These are phyloP conservation scores for Phylloscopus collybita DNA, from an alignment of 2,797 vertebrate species.

Conservation along the genomic window DNA sequence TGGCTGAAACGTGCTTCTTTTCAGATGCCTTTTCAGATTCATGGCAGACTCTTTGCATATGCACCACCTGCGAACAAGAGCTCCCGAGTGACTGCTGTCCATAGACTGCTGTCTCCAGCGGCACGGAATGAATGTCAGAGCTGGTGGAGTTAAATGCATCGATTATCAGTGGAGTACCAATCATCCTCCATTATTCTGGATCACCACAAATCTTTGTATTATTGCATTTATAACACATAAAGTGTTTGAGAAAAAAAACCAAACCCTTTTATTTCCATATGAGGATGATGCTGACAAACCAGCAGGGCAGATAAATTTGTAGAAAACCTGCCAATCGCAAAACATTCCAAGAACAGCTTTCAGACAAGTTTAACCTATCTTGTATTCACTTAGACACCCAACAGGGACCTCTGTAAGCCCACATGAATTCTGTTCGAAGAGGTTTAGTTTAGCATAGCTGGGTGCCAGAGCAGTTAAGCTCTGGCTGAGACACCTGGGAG, in stretches of 20 bases:
- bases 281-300: neutral
- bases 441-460: neutral
- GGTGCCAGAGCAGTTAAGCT: neutral
- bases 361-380: neutral
- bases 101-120: neutral
- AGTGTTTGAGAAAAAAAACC: neutral
- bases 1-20: neutral
- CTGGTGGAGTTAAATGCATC: neutral
- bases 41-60: neutral
- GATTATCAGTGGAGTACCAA: neutral
- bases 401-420: fast-evolving
- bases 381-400: neutral
- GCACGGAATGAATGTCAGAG: neutral
- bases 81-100: neutral
- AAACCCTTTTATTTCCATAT: neutral
- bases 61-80: neutral
- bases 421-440: fast-evolving
- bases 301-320: neutral
- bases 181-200: neutral
- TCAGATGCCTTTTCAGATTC: slow-evolving; percentile 29
- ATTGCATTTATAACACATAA: neutral
- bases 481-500: neutral
- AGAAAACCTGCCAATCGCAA: neutral
- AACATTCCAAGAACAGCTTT: neutral
- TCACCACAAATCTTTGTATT: neutral